phyloP scores from a whole-genome alignment of 1,140 invertebrate genomes.

The Drosophila tani region DNA sequence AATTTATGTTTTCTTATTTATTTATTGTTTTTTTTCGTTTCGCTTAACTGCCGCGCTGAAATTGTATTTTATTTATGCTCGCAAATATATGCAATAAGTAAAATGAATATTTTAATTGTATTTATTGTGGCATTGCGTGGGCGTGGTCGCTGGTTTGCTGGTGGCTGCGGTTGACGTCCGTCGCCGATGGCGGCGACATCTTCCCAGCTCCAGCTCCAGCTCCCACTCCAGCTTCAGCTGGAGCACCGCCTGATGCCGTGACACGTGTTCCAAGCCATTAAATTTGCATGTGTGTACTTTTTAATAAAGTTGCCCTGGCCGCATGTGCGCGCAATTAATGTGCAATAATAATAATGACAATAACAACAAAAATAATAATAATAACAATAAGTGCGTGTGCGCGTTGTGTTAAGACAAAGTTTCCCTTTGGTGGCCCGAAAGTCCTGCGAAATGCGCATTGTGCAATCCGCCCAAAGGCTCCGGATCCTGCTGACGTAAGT shows the following conservation, averaged over 20 bases:
- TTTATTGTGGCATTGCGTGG: slow-evolving; percentile 64
- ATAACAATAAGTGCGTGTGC: slow-evolving; percentile 28
- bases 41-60: slow-evolving; percentile 50
- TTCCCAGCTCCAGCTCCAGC: slow-evolving; percentile 1
- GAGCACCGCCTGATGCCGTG: slow-evolving; percentile 21
- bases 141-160: slow-evolving; percentile 3
- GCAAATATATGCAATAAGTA: slow-evolving; percentile 67
- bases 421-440: slow-evolving; percentile 22
- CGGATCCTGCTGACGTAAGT: slow-evolving; percentile 41
- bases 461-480: slow-evolving; percentile 35
- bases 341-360: slow-evolving; percentile 63
- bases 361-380: slow-evolving; percentile 16
- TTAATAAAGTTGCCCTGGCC: slow-evolving; percentile 62
- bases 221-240: slow-evolving; percentile 3
- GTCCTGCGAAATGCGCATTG: slow-evolving; percentile 35
- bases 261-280: slow-evolving; percentile 73
- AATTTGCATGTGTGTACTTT: slow-evolving; percentile 68
- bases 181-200: slow-evolving; percentile 28
- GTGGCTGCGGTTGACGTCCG: slow-evolving; percentile 36
- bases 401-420: slow-evolving; percentile 48
- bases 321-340: slow-evolving; percentile 71
- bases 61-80: slow-evolving; percentile 76
- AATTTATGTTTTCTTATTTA: slow-evolving; percentile 76
- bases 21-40: slow-evolving; percentile 52
- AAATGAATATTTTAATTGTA: slow-evolving; percentile 80